Evolutionary conservation across 2,797 vertebrate species (phyloP).

Genomic region (Brachyrhaphis roseni): DNA sequence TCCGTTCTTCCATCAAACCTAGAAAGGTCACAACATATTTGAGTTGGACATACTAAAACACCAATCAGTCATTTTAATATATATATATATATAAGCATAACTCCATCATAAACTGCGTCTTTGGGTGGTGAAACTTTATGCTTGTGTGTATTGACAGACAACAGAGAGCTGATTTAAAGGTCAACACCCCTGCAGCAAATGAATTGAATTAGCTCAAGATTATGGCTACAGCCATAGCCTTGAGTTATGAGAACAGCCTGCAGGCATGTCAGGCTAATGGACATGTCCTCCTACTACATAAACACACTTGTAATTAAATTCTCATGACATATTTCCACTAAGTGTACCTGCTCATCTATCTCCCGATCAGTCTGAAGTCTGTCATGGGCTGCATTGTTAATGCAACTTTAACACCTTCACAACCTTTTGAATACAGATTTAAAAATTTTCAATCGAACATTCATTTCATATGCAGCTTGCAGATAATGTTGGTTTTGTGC

Average conservation of each 20-base stretch:
- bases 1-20: slow-evolving; percentile 4
- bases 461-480: neutral
- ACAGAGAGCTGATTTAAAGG: slow-evolving; percentile 24
- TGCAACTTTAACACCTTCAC: neutral
- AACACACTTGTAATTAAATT: neutral
- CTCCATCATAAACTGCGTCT: slow-evolving; percentile 15
- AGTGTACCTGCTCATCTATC: neutral
- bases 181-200: slow-evolving; percentile 18
- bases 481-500: neutral
- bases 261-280: neutral
- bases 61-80: slow-evolving; percentile 2
- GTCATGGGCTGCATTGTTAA: neutral
- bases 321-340: neutral
- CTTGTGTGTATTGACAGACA: neutral
- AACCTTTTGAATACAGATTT: neutral
- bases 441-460: neutral
- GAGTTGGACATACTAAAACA: slow-evolving; percentile 2
- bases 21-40: neutral
- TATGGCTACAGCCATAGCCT: slow-evolving; percentile 5
- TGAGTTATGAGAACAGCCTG: slow-evolving; percentile 12
- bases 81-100: neutral
- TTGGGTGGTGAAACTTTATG: neutral
- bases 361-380: neutral
- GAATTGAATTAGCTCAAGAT: slow-evolving; percentile 7
- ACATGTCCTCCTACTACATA: neutral